A percentile compares a stretch with the other conserved stretches of the same genome.
These are phyloP conservation scores for Ceratoteleas bidentatus DNA, from an alignment of 1,140 invertebrate genomes.

Conservation along the genomic window DNA sequence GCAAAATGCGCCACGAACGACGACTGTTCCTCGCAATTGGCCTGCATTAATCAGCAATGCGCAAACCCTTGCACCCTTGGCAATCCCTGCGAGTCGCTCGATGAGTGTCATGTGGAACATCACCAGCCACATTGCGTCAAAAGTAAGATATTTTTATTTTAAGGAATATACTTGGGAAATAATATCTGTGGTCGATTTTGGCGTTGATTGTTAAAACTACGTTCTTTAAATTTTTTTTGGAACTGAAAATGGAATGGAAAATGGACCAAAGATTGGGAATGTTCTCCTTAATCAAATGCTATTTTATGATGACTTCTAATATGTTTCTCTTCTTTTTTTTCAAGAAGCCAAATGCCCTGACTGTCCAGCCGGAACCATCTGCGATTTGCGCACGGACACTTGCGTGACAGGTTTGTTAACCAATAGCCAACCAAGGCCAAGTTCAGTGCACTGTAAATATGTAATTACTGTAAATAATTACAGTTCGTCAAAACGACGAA, in stretches of 20 bases:
- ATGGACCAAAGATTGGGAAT: too few species aligned
- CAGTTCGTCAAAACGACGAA: not conserved
- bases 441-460: slow-evolving; percentile 69
- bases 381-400: slow-evolving; percentile 87
- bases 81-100: slow-evolving; percentile 85
- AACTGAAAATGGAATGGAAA: too few species aligned
- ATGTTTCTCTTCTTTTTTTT: slow-evolving; percentile 3
- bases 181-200: too few species aligned
- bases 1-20: slow-evolving; percentile 86
- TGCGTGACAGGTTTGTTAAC: slow-evolving; percentile 87
- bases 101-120: slow-evolving; percentile 89
- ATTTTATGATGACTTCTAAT: too few species aligned
- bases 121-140: slow-evolving; percentile 90
- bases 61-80: slow-evolving; percentile 86
- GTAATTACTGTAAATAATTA: slow-evolving; percentile 74
- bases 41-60: slow-evolving; percentile 89
- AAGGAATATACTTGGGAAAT: not conserved
- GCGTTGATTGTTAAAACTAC: too few species aligned
- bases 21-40: slow-evolving; percentile 87
- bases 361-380: slow-evolving; percentile 87
- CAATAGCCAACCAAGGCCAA: slow-evolving; percentile 3
- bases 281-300: too few species aligned
- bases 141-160: slow-evolving; percentile 80
- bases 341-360: slow-evolving; percentile 84
- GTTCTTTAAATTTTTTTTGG: too few species aligned